Conservation (phyloP, 35 echinoderm and acorn worm genomes). For the Diadema setosum region DNA sequence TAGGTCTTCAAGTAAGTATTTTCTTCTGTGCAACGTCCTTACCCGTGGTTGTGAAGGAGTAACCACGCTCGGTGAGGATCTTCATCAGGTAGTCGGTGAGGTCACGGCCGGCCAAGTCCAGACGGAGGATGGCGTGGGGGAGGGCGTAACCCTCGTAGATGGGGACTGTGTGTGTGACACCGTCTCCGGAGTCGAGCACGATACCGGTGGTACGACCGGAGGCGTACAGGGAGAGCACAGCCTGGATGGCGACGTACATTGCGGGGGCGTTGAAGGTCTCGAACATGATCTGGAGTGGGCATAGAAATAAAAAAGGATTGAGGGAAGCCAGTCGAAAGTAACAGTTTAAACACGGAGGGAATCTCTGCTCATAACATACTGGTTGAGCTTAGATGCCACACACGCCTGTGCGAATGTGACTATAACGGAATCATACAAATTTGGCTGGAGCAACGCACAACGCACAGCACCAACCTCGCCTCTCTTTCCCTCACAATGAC, state of each 20-base stretch:
- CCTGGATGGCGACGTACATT: slow-evolving; percentile 99
- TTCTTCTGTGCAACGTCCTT: too few relatives aligned
- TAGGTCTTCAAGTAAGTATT: too few relatives aligned
- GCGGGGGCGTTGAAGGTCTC: slow-evolving; percentile 99
- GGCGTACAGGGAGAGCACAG: slow-evolving; percentile 97
- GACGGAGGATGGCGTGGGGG: slow-evolving; percentile 93
- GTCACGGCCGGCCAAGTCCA: slow-evolving; percentile 99
- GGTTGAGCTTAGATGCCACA: too few relatives aligned
- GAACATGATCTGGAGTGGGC: slow-evolving; percentile 88
- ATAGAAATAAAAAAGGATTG: neutral
- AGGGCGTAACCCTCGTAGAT: slow-evolving; percentile 99
- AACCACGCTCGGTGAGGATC: slow-evolving; percentile 98
- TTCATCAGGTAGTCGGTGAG: slow-evolving; percentile 99
- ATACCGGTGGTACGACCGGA: slow-evolving; percentile 99
- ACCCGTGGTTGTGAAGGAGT: slow-evolving; percentile 99
- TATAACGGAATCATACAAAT: too few relatives aligned
- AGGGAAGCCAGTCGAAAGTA: too few relatives aligned
- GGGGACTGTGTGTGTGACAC: slow-evolving; percentile 97
- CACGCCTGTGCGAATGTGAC: too few relatives aligned
- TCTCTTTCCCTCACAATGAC: too few relatives aligned
- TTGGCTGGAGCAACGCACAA: too few relatives aligned
- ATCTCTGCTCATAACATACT: too few relatives aligned
- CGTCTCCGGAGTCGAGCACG: slow-evolving; percentile 90
- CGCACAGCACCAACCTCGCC: too few relatives aligned
- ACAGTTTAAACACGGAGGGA: too few relatives aligned